These are phyloP conservation scores for Myripristis murdjan DNA, from an alignment of 2,797 vertebrate species.

Conservation along the genomic window DNA sequence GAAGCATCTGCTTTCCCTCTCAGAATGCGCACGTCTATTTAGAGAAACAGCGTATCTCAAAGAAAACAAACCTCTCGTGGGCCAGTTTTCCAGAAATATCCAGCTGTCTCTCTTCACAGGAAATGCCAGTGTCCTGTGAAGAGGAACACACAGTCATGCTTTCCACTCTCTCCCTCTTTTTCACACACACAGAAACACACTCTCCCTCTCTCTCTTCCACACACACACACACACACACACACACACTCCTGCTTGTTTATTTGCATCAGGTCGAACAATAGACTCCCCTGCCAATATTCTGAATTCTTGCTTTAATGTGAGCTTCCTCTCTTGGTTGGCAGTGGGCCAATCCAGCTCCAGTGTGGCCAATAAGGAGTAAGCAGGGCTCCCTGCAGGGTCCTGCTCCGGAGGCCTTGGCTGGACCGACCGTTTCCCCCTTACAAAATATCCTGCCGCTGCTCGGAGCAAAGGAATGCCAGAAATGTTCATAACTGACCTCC, in stretches of 20 bases:
- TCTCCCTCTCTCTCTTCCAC: conserved; percentile 1
- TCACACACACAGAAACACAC: neutral
- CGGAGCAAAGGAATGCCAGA: conserved; percentile 72
- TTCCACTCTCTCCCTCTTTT: conserved; percentile 47
- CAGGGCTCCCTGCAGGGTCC: conserved; percentile 51
- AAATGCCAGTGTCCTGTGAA: conserved; percentile 73
- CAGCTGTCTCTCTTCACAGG: conserved; percentile 61
- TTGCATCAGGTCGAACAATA: conserved; percentile 74
- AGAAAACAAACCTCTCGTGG: conserved; percentile 51
- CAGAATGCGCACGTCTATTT: conserved; percentile 47
- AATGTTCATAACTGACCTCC: conserved; percentile 64
- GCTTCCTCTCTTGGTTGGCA: conserved; percentile 70
- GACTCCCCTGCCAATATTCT: conserved; percentile 56
- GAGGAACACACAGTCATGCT: conserved; percentile 53
- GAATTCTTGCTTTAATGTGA: conserved; percentile 77
- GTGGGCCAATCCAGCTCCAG: conserved; percentile 42
- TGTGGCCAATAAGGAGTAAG: conserved; percentile 45
- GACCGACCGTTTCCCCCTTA: conserved; percentile 59
- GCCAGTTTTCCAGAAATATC: conserved; percentile 70
- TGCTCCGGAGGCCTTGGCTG: conserved; percentile 56
- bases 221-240: conserved; percentile 6
- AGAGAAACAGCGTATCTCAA: conserved; percentile 55
- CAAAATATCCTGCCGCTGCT: conserved; percentile 71
- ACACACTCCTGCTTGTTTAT: conserved; percentile 55
- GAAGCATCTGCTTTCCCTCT: conserved; percentile 65